Evolutionary conservation across 2,113 vertebrate genomes (phyloP).

Genomic region (Petrocephalus zakoni): DNA sequence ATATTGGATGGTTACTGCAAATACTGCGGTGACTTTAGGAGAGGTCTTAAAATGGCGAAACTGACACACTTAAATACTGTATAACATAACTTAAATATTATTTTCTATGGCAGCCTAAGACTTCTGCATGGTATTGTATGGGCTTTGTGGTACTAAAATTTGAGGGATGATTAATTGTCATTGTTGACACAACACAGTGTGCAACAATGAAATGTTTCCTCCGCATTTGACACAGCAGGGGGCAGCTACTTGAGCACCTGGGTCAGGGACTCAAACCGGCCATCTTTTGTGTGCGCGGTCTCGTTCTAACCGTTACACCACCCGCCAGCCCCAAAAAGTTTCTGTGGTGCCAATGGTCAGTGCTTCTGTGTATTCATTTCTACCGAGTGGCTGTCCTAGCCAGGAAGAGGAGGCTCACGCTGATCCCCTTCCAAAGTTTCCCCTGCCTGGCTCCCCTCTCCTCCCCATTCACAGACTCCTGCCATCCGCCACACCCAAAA

Average conservation of each 20-base stretch:
- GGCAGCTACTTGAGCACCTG: too few relatives aligned
- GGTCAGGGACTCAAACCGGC: too few relatives aligned
- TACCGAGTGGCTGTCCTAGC: not conserved
- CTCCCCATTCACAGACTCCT: conserved; percentile 18
- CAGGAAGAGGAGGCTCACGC: not conserved
- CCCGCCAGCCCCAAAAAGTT: too few relatives aligned
- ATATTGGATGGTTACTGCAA: not conserved
- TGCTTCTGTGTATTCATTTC: not conserved
- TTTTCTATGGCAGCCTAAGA: not conserved
- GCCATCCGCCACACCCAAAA: not conserved
- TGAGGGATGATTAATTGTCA: too few relatives aligned
- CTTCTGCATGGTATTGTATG: not conserved
- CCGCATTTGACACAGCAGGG: too few relatives aligned
- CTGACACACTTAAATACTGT: not conserved
- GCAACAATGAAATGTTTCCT: too few relatives aligned
- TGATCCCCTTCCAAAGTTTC: not conserved
- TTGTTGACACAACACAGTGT: too few relatives aligned
- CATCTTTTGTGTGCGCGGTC: too few relatives aligned
- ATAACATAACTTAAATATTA: not conserved
- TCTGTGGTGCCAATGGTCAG: not conserved
- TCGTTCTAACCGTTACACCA: too few relatives aligned
- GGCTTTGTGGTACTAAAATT: not conserved
- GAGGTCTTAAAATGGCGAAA: not conserved
- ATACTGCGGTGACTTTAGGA: not conserved
- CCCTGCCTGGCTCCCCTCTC: conserved; percentile 27